A percentile compares a stretch with the other conserved stretches of the same genome.
Evolutionary conservation across 2,888 invertebrate genomes (phyloP).

Genomic region (Hemistola chrysoprasaria): DNA sequence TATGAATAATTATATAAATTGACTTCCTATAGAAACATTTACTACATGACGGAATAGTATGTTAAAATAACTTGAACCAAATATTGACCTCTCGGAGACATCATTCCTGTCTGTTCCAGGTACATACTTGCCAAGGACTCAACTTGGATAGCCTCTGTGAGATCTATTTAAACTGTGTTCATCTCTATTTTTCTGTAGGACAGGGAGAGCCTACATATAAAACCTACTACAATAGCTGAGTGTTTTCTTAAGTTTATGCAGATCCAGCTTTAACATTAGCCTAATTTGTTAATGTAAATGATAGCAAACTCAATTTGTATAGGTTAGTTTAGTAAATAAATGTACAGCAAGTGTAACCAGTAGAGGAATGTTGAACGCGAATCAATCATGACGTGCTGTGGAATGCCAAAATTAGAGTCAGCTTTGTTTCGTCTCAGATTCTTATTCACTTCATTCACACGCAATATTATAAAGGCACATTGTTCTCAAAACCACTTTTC

Average conservation of each 20-base stretch:
- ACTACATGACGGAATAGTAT: no score
- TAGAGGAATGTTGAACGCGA: slow-evolving; percentile 53
- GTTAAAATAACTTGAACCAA: no score
- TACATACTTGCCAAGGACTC: no score
- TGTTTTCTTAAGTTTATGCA: slow-evolving; percentile 12
- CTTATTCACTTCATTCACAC: slow-evolving; percentile 4
- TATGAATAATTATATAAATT: no score
- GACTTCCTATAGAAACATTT: no score
- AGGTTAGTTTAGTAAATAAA: slow-evolving; percentile 3
- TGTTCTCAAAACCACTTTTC: slow-evolving; percentile 60
- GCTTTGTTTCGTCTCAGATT: slow-evolving; percentile 50
- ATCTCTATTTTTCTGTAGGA: slow-evolving; percentile 2
- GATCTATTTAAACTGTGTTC: no score
- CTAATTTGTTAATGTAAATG: neutral
- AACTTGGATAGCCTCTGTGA: no score
- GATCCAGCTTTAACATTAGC: slow-evolving; percentile 8
- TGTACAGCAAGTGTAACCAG: slow-evolving; percentile 28
- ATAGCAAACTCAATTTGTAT: neutral
- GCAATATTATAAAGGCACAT: slow-evolving; percentile 12
- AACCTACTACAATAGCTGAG: neutral
- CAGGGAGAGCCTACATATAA: neutral
- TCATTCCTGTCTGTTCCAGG: no score
- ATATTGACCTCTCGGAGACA: no score
- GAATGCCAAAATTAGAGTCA: slow-evolving; percentile 79
- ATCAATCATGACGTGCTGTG: slow-evolving; percentile 68